Conservation (phyloP, 2,113 vertebrate genomes). For the Danionella cerebrum region DNA sequence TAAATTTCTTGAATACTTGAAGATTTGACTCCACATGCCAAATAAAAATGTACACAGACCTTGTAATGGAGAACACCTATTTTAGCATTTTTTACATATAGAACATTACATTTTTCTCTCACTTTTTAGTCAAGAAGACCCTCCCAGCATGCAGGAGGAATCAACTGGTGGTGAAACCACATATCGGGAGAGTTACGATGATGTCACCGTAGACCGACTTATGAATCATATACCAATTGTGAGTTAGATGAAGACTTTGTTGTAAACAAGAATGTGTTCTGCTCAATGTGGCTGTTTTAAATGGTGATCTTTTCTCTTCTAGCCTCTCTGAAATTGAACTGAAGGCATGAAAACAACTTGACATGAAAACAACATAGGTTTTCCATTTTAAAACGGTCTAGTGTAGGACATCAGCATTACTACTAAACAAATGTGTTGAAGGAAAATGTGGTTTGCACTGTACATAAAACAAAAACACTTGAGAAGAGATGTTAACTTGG, state of each 20-base stretch:
- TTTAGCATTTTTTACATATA: too few relatives aligned
- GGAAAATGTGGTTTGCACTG: constrained; percentile 79
- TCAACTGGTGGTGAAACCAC: constrained; percentile 68
- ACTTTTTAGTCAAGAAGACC: constrained; percentile 71
- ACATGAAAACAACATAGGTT: constrained; percentile 61
- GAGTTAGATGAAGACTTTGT: constrained; percentile 16
- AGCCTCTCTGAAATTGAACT: constrained; percentile 76
- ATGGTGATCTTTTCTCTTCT: constrained; percentile 44
- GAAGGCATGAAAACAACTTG: constrained; percentile 52
- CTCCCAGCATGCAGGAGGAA: constrained; percentile 69
- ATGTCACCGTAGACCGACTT: constrained; percentile 69
- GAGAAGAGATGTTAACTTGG: constrained; percentile 61
- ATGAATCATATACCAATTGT: constrained; percentile 77
- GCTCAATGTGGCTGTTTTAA: not conserved
- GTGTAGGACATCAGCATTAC: constrained; percentile 76
- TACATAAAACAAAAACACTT: constrained; percentile 69
- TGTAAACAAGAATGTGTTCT: not conserved
- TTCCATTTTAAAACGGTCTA: constrained; percentile 75
- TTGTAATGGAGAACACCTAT: too few relatives aligned
- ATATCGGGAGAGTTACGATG: constrained; percentile 76
- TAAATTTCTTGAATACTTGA: too few relatives aligned
- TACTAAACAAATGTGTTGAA: constrained; percentile 73
- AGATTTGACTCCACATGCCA: too few relatives aligned
- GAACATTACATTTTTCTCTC: too few relatives aligned
- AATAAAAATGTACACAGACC: too few relatives aligned